Percentiles rank a stretch among this genome's conserved stretches.
phyloP scores from a whole-genome alignment of 2,113 vertebrate genomes.

The Emydocephalus ijimae region DNA sequence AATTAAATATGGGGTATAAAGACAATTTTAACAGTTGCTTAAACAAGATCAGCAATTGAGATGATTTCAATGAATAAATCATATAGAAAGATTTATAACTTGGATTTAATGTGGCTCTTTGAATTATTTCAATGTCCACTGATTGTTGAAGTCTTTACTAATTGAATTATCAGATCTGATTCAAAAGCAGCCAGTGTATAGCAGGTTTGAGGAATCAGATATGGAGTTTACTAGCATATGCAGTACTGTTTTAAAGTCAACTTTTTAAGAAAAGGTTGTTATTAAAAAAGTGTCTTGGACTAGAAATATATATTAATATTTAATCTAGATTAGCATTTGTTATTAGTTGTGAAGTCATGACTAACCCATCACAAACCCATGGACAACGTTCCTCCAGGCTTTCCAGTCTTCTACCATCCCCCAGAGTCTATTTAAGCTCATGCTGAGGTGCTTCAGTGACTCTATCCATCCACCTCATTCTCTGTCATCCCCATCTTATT shows the following conservation, averaged over 20 bases:
- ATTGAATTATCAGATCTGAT: neutral
- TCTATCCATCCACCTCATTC: too few relatives aligned
- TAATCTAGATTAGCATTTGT: neutral
- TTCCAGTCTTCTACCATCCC: too few relatives aligned
- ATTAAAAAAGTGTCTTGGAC: neutral
- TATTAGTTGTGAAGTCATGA: too few relatives aligned
- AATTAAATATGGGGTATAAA: neutral
- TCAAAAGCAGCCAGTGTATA: neutral
- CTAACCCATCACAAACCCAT: too few relatives aligned
- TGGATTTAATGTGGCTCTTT: neutral
- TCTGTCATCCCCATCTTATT: too few relatives aligned
- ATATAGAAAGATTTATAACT: neutral
- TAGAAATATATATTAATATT: neutral
- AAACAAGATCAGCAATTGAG: neutral
- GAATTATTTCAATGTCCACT: neutral
- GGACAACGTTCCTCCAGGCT: too few relatives aligned
- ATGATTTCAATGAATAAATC: neutral
- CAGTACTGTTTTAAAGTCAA: neutral
- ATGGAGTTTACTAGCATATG: neutral
- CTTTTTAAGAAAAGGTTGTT: neutral
- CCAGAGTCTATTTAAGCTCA: too few relatives aligned
- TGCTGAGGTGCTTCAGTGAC: too few relatives aligned
- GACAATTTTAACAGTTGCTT: neutral
- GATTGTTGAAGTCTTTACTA: neutral
- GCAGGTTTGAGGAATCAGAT: neutral